A percentile compares a stretch with the other conserved stretches of the same genome.
Evolutionary conservation across 2,888 invertebrate genomes (phyloP).

Genomic region (Conomelus anceps): DNA sequence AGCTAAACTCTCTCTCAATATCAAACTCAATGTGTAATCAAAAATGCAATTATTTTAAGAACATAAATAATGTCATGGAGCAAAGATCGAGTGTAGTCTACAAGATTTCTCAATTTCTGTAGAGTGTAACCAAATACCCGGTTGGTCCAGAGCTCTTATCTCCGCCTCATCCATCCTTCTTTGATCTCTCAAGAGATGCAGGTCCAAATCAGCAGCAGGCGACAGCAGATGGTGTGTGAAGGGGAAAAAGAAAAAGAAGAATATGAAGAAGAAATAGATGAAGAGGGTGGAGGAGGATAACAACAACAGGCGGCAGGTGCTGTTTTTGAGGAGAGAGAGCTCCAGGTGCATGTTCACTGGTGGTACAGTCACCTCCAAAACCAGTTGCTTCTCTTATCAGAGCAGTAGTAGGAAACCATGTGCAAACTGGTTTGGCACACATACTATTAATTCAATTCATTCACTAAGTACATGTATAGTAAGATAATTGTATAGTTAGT

Average conservation of each 20-base stretch:
- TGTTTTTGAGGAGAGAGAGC: background rate
- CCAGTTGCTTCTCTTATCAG: background rate
- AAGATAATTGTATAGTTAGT: no score
- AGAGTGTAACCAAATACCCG: background rate
- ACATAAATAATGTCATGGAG: no score
- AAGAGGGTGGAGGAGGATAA: background rate
- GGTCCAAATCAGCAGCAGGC: background rate
- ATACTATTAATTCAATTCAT: background rate
- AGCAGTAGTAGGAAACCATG: background rate
- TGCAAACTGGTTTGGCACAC: background rate
- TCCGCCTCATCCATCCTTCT: background rate
- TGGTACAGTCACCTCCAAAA: background rate
- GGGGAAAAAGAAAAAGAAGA: background rate
- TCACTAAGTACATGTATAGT: background rate
- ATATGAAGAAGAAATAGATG: background rate
- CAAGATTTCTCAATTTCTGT: background rate
- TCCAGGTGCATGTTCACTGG: background rate
- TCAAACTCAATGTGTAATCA: no score
- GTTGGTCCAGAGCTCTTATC: background rate
- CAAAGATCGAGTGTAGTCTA: no score
- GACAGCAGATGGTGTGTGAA: background rate
- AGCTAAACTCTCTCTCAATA: no score
- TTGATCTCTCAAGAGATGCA: background rate
- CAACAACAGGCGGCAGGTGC: background rate
- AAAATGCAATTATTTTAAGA: no score